These are phyloP conservation scores for Carollia perspicillata DNA, from an alignment of 2,113 vertebrate species.

Conservation along the genomic window DNA sequence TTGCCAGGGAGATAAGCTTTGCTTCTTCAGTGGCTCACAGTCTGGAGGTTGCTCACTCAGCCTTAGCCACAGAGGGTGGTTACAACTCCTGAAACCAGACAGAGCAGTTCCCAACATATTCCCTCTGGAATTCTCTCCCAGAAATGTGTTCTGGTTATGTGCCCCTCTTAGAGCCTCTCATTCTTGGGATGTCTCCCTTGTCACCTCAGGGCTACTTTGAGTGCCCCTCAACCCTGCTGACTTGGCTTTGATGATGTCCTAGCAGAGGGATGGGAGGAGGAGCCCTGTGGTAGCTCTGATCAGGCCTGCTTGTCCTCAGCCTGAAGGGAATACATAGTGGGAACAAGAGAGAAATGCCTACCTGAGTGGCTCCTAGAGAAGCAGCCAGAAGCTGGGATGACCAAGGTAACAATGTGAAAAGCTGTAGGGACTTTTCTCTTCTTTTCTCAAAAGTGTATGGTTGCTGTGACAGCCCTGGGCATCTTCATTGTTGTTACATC, in stretches of 20 bases:
- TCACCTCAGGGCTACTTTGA: background rate
- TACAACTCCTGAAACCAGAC: too few species aligned
- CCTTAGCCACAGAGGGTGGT: too few species aligned
- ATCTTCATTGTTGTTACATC: background rate
- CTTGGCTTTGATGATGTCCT: background rate
- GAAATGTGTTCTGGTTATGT: background rate
- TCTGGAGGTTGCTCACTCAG: too few species aligned
- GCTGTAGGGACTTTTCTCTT: background rate
- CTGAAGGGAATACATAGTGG: background rate
- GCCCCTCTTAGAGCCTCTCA: background rate
- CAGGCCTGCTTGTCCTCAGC: background rate
- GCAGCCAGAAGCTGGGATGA: too few species aligned
- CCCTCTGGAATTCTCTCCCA: background rate
- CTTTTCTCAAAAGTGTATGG: background rate
- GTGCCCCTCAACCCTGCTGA: background rate
- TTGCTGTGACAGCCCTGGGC: background rate
- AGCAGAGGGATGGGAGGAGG: background rate
- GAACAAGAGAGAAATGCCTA: too few species aligned
- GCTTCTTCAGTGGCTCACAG: too few species aligned
- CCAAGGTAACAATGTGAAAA: fast-evolving
- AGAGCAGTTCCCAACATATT: too few species aligned
- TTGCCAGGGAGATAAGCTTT: too few species aligned
- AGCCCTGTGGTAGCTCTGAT: background rate
- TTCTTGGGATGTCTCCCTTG: background rate
- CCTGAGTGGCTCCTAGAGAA: background rate